Conservation (phyloP, 2,113 vertebrate species). For the Cyanoliseus patagonus region DNA sequence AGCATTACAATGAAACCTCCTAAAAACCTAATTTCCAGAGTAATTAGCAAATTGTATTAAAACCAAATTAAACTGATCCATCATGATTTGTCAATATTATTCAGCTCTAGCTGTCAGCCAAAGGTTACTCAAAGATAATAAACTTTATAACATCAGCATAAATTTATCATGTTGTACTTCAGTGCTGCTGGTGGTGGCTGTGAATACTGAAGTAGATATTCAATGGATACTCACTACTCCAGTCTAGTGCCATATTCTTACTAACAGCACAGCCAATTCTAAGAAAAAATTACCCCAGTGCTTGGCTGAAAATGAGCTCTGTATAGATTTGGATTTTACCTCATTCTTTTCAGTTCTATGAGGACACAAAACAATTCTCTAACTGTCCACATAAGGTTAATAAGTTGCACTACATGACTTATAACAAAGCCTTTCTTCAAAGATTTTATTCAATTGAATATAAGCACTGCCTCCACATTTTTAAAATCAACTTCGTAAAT, state of each 20-base stretch:
- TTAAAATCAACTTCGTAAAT: not conserved
- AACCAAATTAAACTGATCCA: slow-evolving; percentile 35
- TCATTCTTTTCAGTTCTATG: not conserved
- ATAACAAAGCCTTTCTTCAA: not conserved
- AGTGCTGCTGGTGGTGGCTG: not conserved
- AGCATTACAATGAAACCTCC: not conserved
- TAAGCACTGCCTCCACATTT: not conserved
- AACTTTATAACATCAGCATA: not conserved
- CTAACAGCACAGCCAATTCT: not conserved
- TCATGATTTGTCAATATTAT: slow-evolving; percentile 23
- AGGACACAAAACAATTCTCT: slow-evolving; percentile 3
- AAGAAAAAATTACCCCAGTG: not conserved
- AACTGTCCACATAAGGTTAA: slow-evolving; percentile 17
- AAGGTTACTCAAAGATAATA: slow-evolving; percentile 32
- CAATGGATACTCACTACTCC: not conserved
- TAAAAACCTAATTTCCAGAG: slow-evolving; percentile 46
- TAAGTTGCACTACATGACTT: not conserved
- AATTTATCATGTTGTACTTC: not conserved
- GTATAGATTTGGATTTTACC: not conserved
- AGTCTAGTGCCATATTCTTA: not conserved
- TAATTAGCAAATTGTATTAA: slow-evolving; percentile 60
- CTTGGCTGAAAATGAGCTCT: not conserved
- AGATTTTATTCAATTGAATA: not conserved
- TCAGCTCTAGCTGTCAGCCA: slow-evolving; percentile 26
- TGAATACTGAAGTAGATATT: not conserved